These are phyloP conservation scores for Diglossa cyanea DNA, from an alignment of 2,797 vertebrate genomes.

Conservation along the genomic window DNA sequence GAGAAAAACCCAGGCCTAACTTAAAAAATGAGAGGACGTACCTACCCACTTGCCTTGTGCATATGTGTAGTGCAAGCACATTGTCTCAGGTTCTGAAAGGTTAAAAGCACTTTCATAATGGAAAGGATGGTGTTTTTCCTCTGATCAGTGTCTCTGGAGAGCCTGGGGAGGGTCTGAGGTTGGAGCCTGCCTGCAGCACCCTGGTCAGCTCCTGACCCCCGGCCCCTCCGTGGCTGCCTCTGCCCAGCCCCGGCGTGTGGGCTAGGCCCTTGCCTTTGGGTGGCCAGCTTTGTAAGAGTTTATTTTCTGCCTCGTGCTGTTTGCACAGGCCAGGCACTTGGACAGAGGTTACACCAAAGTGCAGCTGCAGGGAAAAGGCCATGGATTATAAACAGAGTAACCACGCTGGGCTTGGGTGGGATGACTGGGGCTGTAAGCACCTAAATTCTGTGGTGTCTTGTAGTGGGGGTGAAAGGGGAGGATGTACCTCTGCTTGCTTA, in stretches of 20 bases:
- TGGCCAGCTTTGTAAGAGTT: accelerated
- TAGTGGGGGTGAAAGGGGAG: accelerated
- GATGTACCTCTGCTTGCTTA: not conserved
- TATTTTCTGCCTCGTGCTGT: accelerated
- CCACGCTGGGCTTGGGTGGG: accelerated
- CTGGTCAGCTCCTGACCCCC: not conserved
- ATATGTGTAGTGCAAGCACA: not conserved
- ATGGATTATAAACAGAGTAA: accelerated
- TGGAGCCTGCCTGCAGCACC: not conserved
- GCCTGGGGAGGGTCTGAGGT: not conserved
- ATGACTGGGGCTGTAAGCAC: not conserved
- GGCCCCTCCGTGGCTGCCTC: accelerated
- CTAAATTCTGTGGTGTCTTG: not conserved
- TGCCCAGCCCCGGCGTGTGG: accelerated
- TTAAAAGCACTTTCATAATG: accelerated
- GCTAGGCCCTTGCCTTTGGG: not conserved
- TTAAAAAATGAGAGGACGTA: not conserved
- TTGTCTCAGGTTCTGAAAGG: accelerated
- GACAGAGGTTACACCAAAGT: not conserved
- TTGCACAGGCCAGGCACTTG: not conserved
- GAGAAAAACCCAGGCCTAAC: not conserved
- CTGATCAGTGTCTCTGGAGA: accelerated
- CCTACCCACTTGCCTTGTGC: not conserved
- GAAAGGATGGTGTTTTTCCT: not conserved
- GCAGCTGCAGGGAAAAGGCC: not conserved